Evolutionary conservation across 1,140 invertebrate species (phyloP), one percentile per base, ranked within the genome.

Genomic region (Parasteatoda tepidariorum): DNA sequence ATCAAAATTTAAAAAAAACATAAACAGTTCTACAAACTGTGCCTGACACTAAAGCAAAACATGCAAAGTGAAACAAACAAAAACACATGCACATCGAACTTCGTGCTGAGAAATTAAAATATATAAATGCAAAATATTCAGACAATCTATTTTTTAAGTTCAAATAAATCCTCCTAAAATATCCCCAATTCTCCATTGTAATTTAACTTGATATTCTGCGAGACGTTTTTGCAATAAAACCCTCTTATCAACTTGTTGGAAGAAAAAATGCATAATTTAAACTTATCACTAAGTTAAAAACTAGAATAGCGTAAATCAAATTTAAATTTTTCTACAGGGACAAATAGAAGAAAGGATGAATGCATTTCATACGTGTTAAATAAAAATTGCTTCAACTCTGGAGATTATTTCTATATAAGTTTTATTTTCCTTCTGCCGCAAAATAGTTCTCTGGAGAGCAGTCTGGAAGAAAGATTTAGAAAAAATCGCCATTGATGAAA

Each of bases 281-380:
- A 28, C 26, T 38, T 24, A 48, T 41, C 67, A 13, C 24, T 38
- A 70, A 7, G 18, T 73, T 9, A 57, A 33, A 73, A 64, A 64
- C 15, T 28, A 48, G 30, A 11, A 30, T n/a, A 18, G 18, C 62
- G 75, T 68, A 79, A 79, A 68, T 79, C 75, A 54, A 54, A 57
- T 79, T 68, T 66, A 55, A 79, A 48, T 79, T 64, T 68, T 26
- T 28, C 62, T 54, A 24, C 33, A 28, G 62, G 48, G 64, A 78
- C 74, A 55, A 57, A 55, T 68, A n/a, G 64, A 79, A 54, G 34
- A 22, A 57, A 76, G 74, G 48, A 66, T 2, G 9, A 18, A 79
- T 57, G 54, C 41, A 64, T 57, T 79, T 79, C 75, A 79, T 66
- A 79, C 75, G 75, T 79, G 75, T 79, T 79, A 68, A 79, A 68